Conservation (phyloP, 2,113 vertebrate genomes). For the Oreochromis niloticus region DNA sequence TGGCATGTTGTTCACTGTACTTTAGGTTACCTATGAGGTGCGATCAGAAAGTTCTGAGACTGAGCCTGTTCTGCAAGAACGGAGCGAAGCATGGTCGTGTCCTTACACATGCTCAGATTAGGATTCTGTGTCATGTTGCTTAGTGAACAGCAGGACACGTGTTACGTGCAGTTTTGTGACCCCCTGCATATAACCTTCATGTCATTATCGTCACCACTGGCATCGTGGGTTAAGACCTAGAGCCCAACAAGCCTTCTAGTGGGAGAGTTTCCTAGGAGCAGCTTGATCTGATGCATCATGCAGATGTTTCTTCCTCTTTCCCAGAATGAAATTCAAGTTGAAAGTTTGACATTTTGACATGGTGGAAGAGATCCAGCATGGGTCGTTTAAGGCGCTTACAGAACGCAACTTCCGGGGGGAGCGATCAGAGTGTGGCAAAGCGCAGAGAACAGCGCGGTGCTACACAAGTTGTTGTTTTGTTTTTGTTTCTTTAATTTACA, state of each 20-base stretch:
- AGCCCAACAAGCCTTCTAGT: not conserved
- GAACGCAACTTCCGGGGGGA: not conserved
- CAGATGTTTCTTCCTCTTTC: not conserved
- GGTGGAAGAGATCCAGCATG: not conserved
- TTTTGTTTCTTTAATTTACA: not conserved
- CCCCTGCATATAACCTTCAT: not conserved
- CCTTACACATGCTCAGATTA: not conserved
- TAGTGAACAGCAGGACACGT: not conserved
- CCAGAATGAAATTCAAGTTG: not conserved
- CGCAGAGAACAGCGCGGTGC: not conserved
- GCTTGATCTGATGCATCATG: not conserved
- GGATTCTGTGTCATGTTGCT: not conserved
- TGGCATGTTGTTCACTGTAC: not conserved
- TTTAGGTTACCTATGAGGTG: not conserved
- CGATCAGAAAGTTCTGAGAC: not conserved
- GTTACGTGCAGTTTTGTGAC: not conserved
- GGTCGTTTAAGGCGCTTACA: not conserved
- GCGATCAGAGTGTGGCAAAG: not conserved
- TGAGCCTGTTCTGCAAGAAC: not conserved
- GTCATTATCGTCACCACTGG: not conserved
- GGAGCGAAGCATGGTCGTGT: not conserved
- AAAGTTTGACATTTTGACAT: not conserved
- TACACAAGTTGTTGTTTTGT: not conserved
- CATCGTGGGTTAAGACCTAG: not conserved
- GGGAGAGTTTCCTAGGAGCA: not conserved